Percentiles rank a stretch among this genome's conserved stretches.
Conservation (phyloP, 2,113 vertebrate genomes). For the Setophaga kirtlandii region DNA sequence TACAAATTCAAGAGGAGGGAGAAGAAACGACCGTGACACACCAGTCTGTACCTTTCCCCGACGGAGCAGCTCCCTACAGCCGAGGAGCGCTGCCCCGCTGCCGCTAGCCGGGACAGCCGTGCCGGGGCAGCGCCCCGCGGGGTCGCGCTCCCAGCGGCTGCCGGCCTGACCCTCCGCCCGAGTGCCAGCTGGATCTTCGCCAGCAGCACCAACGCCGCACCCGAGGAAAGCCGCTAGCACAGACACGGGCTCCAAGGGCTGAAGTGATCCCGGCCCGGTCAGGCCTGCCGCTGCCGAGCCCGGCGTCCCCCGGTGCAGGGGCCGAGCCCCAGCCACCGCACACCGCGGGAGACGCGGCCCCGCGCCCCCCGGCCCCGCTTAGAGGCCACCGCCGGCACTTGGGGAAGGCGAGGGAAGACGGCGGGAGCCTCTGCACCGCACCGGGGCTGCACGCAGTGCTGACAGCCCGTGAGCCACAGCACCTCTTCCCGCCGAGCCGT, state of each 20-base stretch:
- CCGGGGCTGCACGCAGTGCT: background rate
- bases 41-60: rapidly evolving
- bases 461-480: too few relatives aligned
- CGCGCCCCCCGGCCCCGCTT: background rate
- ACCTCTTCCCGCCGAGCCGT: background rate
- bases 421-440: background rate
- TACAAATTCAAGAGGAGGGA: too few relatives aligned
- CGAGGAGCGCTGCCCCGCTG: too few relatives aligned
- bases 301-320: rapidly evolving
- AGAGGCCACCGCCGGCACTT: background rate
- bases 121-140: background rate
- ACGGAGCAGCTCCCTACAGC: background rate
- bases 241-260: background rate
- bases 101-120: background rate
- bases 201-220: background rate
- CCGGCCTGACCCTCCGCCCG: background rate
- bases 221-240: background rate
- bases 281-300: background rate
- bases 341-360: rapidly evolving
- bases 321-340: background rate
- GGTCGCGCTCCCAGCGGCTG: background rate
- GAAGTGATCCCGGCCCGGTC: too few relatives aligned
- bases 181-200: background rate
- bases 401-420: background rate
- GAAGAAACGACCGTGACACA: rapidly evolving